Percentiles rank a stretch among this genome's conserved stretches.
These are phyloP conservation scores for Priocnemis perturbator DNA, from an alignment of 2,888 invertebrate species.

Conservation along the genomic window DNA sequence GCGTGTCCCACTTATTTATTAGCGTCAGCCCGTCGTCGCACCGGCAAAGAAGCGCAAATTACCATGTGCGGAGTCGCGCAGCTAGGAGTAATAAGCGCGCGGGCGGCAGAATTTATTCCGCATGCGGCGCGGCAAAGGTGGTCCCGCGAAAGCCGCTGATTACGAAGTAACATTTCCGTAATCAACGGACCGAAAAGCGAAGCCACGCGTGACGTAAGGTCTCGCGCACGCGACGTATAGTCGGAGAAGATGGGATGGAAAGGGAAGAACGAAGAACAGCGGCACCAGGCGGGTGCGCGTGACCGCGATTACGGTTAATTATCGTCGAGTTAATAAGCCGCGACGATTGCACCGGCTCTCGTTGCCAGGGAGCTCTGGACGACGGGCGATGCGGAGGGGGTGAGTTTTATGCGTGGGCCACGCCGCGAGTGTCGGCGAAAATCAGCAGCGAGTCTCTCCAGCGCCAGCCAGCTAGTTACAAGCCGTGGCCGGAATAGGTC, in stretches of 20 bases:
- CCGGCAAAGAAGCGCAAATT: too few species aligned
- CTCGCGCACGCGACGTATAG: too few species aligned
- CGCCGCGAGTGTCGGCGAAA: conserved; percentile 28
- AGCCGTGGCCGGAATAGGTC: conserved; percentile 56
- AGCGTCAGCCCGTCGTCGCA: too few species aligned
- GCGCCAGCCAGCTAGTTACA: conserved; percentile 54
- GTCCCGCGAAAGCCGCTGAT: too few species aligned
- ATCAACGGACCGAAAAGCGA: too few species aligned
- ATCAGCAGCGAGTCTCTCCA: conserved; percentile 32
- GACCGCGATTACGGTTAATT: conserved; percentile 54
- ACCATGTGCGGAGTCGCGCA: too few species aligned
- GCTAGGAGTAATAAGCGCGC: too few species aligned
- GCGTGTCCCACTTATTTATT: too few species aligned
- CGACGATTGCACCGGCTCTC: conserved; percentile 38
- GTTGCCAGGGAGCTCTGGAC: conserved; percentile 13
- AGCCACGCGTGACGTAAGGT: too few species aligned
- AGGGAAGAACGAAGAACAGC: neutral
- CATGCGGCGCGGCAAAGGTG: too few species aligned
- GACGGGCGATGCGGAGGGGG: neutral
- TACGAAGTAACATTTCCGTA: too few species aligned
- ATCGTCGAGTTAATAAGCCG: conserved; percentile 53
- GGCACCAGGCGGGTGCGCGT: conserved; percentile 26
- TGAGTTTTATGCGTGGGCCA: neutral
- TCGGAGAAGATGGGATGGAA: neutral
- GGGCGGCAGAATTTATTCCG: too few species aligned